Base-by-base conservation (phyloP, 2,888 invertebrate genomes). In the Branchellion lobata region DNA sequence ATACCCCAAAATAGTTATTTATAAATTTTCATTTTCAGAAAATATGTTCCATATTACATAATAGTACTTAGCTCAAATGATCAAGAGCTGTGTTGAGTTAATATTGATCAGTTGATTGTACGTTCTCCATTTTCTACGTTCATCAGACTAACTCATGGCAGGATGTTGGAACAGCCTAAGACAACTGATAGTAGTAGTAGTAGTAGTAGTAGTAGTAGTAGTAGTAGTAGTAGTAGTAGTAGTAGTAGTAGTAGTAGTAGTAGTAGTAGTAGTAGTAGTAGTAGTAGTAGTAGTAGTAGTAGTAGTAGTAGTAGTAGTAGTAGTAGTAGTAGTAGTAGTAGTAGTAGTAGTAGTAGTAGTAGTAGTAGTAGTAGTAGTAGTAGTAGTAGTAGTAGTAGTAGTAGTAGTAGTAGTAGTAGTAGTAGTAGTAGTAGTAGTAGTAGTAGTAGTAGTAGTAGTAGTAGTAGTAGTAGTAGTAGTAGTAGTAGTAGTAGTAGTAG, bases 351-450 rank as follows among this genome's bases (percentile, higher is more conserved):
- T 51, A 51, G 53, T 51, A 51, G 53, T 51, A 51, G 53, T 51
- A 51, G 53, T 51, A 51, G 53, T 51, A 51, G 53, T 68, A 68
- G 27, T 18, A 68, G 27, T 68, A 18, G 27, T 68, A 24, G 27
- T 68, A 68, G 14, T 68, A 68, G 14, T 68, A 68, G 68, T 68
- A 68, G 27, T 68, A 68, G 18, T 68, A 18, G 68, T 68, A 68
- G 27, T 68, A 24, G 68, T 18, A 68, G 68, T 68, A 68, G 53
- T 68, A 24, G 14, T 24, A 68, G 68, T 68, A 68, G 68, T 68
- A 68, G 68, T 68, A 68, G 68, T 68, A 68, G 68, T 68, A 68
- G 68, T 68, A 68, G 68, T 68, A 68, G 68, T 68, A 68, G 27
- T 68, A 68, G 68, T 68, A 68, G 68, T 68, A 68, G 68, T 24